Conservation (phyloP, 2,888 invertebrate species). For the Pristionchus arcanus region DNA sequence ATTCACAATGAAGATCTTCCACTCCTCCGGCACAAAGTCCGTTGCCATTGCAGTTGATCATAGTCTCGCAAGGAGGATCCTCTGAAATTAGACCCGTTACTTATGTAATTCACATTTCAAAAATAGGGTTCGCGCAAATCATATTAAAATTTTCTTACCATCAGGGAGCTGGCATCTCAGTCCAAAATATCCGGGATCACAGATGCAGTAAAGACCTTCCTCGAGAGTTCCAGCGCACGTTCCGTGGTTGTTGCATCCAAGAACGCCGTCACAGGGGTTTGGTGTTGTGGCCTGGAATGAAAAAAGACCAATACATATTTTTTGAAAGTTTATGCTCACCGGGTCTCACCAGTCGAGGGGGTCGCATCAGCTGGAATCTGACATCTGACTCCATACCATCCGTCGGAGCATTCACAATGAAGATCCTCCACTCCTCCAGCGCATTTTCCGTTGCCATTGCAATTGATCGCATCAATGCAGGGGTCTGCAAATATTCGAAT, state of each 20-base stretch:
- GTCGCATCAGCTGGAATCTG: not conserved
- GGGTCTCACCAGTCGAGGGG: not conserved
- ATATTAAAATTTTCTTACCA: not conserved
- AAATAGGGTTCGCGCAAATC: too few species aligned
- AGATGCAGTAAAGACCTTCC: not conserved
- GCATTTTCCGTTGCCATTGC: not conserved
- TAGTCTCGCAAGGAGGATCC: not conserved
- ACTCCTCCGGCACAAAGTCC: not conserved
- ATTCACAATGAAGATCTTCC: constrained; percentile 14
- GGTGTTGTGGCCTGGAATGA: not conserved
- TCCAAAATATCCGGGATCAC: constrained; percentile 8
- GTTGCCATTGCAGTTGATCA: not conserved
- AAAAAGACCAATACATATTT: too few species aligned
- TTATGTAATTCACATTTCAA: too few species aligned
- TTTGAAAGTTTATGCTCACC: too few species aligned
- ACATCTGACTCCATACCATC: not conserved
- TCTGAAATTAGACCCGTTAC: not conserved
- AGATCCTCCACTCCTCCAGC: not conserved
- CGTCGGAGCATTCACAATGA: not conserved
- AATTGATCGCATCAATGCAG: not conserved
- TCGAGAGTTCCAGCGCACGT: not conserved
- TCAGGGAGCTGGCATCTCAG: constrained; percentile 14
- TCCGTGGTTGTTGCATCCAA: constrained; percentile 3
- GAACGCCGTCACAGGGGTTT: not conserved
- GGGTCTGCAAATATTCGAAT: not conserved